A percentile compares a stretch with the other conserved stretches of the same genome.
Evolutionary conservation across 2,113 vertebrate species (phyloP).

Genomic region (Thamnophis sirtalis): DNA sequence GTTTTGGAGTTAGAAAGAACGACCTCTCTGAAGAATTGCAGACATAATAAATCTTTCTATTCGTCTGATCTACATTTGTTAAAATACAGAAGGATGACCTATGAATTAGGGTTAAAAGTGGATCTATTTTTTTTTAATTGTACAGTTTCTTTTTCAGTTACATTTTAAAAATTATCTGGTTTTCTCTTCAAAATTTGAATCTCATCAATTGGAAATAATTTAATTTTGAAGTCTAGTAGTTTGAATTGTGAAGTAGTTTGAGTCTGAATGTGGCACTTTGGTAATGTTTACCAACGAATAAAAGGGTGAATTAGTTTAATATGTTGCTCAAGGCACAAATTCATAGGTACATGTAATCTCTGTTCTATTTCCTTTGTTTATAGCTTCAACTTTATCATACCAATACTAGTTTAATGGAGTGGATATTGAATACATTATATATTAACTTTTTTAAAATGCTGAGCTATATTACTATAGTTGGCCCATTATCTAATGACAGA

Average conservation of each 20-base stretch:
- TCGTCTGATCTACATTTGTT: not conserved
- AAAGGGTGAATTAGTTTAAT: not conserved
- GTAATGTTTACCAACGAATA: not conserved
- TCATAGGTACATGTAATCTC: not conserved
- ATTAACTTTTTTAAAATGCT: not conserved
- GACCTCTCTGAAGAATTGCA: too few species aligned
- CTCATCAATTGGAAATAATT: not conserved
- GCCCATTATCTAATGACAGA: not conserved
- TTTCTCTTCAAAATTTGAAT: not conserved
- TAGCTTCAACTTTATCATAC: not conserved
- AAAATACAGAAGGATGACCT: too few species aligned
- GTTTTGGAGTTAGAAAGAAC: too few species aligned
- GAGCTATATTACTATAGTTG: not conserved
- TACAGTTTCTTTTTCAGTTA: not conserved
- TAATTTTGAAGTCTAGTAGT: not conserved
- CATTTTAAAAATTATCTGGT: not conserved
- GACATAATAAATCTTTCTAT: too few species aligned
- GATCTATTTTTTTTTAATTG: not conserved
- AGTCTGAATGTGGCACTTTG: too few species aligned
- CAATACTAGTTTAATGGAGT: not conserved
- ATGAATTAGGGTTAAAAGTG: too few species aligned
- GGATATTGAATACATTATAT: not conserved
- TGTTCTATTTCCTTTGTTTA: not conserved
- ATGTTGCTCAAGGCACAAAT: not conserved
- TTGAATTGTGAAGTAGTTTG: too few species aligned